A percentile compares a stretch with the other conserved stretches of the same genome.
Evolutionary conservation across 2,113 vertebrate genomes (phyloP).

Genomic region (Austrofundulus limnaeus): DNA sequence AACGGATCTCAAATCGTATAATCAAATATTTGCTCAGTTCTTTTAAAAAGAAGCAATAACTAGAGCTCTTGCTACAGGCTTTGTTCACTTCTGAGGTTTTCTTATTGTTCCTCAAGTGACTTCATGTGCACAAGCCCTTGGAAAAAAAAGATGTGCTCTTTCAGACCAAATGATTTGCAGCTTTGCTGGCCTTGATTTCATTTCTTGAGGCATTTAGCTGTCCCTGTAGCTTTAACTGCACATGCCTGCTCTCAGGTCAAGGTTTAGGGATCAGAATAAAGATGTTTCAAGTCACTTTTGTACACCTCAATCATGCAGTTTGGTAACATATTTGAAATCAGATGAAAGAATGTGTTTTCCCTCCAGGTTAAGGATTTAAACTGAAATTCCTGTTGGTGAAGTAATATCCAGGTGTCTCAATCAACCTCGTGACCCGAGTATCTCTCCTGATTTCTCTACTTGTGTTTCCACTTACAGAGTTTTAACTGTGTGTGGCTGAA

Average conservation of each 20-base stretch:
- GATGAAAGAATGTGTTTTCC: neutral
- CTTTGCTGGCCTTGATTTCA: conserved; percentile 50
- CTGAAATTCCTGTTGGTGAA: conserved; percentile 25
- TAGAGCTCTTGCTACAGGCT: conserved; percentile 20
- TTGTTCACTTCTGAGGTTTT: conserved; percentile 42
- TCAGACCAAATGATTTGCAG: conserved; percentile 40
- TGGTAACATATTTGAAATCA: conserved; percentile 15
- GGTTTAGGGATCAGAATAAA: conserved; percentile 31
- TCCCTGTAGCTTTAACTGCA: conserved; percentile 31
- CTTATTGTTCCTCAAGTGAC: conserved; percentile 41
- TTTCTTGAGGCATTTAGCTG: conserved; percentile 18
- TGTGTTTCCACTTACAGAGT: conserved; percentile 45
- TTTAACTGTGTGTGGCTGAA: conserved; percentile 1
- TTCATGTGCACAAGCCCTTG: conserved; percentile 16
- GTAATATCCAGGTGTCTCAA: conserved; percentile 35
- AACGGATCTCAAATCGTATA: conserved; percentile 33
- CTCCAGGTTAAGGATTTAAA: conserved; percentile 32
- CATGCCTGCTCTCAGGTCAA: conserved; percentile 25
- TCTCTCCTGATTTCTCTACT: conserved; percentile 28
- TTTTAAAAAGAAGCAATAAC: conserved; percentile 45
- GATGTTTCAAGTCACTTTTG: conserved; percentile 16
- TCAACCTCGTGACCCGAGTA: conserved; percentile 38
- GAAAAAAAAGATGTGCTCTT: conserved; percentile 24
- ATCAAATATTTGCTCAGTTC: conserved; percentile 56
- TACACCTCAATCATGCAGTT: conserved; percentile 13